Evolutionary conservation across 2,888 invertebrate species (phyloP).

Genomic region (Eumerus sabulonum): DNA sequence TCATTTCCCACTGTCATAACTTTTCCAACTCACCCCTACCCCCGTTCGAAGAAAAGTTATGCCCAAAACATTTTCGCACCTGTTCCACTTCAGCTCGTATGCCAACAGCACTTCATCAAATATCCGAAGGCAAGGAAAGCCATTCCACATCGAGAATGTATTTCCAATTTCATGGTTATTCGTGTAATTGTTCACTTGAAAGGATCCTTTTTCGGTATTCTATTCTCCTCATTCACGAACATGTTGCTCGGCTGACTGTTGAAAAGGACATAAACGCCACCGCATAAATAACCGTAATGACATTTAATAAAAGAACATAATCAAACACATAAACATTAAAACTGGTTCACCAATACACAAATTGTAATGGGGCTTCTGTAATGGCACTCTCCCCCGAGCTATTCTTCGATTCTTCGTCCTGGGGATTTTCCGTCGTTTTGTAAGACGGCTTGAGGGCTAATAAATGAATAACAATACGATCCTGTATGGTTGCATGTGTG

Average conservation of each 20-base stretch:
- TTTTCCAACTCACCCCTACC: too few relatives aligned
- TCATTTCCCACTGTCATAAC: too few relatives aligned
- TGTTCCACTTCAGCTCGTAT: slow-evolving; percentile 1
- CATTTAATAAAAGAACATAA: slow-evolving; percentile 64
- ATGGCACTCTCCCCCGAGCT: background rate
- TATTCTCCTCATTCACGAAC: too few relatives aligned
- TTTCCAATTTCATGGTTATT: slow-evolving; percentile 53
- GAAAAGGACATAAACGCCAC: slow-evolving; percentile 30
- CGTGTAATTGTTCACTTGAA: slow-evolving; percentile 50
- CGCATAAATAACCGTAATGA: slow-evolving; percentile 58
- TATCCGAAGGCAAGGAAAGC: slow-evolving; percentile 7
- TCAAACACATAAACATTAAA: slow-evolving; percentile 65
- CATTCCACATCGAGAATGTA: slow-evolving; percentile 16
- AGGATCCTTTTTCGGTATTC: slow-evolving; percentile 26
- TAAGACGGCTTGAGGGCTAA: slow-evolving; percentile 46
- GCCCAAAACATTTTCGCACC: slow-evolving; percentile 6
- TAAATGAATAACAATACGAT: slow-evolving; percentile 67
- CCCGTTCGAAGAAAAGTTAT: too few relatives aligned
- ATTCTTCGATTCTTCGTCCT: slow-evolving; percentile 9
- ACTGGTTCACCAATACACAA: slow-evolving; percentile 51
- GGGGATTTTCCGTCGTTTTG: slow-evolving; percentile 41
- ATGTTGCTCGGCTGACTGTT: too few relatives aligned
- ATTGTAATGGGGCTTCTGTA: slow-evolving; percentile 44
- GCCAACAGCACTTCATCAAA: slow-evolving; percentile 13
- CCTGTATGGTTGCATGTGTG: slow-evolving; percentile 2